Percentiles rank a stretch among this genome's conserved stretches.
Evolutionary conservation across 2,888 invertebrate species (phyloP).

Genomic region (Thereva nobilitata): DNA sequence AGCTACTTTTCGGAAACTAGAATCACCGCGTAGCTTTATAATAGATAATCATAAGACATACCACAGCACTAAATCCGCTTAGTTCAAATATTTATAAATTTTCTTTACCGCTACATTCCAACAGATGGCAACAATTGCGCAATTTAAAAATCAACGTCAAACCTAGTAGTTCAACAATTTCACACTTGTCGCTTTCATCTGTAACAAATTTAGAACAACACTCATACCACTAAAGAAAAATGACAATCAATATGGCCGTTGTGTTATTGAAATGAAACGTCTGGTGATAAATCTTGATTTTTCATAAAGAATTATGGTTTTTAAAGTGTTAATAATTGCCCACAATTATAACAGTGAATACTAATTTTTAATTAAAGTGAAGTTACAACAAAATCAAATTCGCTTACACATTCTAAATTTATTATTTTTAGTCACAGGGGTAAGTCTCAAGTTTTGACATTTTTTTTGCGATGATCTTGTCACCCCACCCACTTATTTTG

Average conservation of each 20-base stretch:
- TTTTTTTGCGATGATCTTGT: constrained; percentile 37
- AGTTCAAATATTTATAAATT: too few relatives aligned
- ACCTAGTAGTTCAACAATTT: background rate
- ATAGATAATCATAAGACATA: too few relatives aligned
- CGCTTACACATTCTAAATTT: background rate
- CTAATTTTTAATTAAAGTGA: constrained; percentile 28
- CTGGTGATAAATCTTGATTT: constrained; percentile 35
- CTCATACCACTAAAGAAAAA: constrained; percentile 13
- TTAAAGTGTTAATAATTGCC: constrained; percentile 8
- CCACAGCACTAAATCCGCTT: too few relatives aligned
- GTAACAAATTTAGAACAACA: constrained; percentile 1
- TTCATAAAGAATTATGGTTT: constrained; percentile 35
- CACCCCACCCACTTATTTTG: constrained; percentile 38
- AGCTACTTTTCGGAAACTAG: too few relatives aligned
- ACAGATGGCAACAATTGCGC: too few relatives aligned
- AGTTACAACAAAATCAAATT: constrained; percentile 12
- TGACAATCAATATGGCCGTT: constrained; percentile 40
- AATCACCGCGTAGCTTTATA: too few relatives aligned
- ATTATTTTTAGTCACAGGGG: background rate
- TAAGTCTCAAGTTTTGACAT: constrained; percentile 18
- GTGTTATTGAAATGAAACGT: constrained; percentile 38
- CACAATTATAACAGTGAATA: constrained; percentile 8
- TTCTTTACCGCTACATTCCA: too few relatives aligned
- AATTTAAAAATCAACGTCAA: background rate
- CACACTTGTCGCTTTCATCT: background rate